Evolutionary conservation across 2,888 invertebrate species (phyloP).

Genomic region (Cylloceria caligata): DNA sequence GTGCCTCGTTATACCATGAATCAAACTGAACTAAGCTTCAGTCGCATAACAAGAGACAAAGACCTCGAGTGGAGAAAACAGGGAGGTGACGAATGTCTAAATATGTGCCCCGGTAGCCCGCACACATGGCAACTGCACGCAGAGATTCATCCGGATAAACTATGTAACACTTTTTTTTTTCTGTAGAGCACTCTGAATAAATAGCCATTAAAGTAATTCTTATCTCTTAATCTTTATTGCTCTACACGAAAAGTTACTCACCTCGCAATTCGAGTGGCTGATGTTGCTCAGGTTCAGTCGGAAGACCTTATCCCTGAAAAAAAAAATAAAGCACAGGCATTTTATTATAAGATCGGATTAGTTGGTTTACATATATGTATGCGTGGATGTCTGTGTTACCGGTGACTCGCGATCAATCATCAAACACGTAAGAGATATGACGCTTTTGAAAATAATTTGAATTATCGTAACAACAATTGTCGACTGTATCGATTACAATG

Average conservation of each 20-base stretch:
- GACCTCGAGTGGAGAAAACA: neutral
- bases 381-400: neutral
- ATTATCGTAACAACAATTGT: neutral
- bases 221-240: slow-evolving; percentile 59
- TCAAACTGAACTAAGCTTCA: slow-evolving; percentile 4
- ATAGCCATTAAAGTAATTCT: slow-evolving; percentile 63
- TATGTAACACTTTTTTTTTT: neutral
- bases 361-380: neutral
- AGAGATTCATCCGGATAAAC: slow-evolving; percentile 16
- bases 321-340: slow-evolving; percentile 79
- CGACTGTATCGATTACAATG: neutral
- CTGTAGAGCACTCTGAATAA: slow-evolving; percentile 15
- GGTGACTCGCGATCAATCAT: too few relatives aligned
- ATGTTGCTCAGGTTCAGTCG: slow-evolving; percentile 94
- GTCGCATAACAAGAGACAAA: slow-evolving; percentile 14
- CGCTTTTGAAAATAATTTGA: too few relatives aligned
- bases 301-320: slow-evolving; percentile 93
- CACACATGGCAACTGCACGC: neutral
- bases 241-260: slow-evolving; percentile 84
- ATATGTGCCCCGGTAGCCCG: slow-evolving; percentile 9
- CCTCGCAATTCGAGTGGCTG: slow-evolving; percentile 94
- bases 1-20: slow-evolving; percentile 44
- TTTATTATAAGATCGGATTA: slow-evolving; percentile 50
- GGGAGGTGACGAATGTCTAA: slow-evolving; percentile 41
- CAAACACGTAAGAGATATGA: too few relatives aligned